These are phyloP conservation scores for Rotaria macrura DNA, from an alignment of 2,888 invertebrate genomes.

Conservation along the genomic window DNA sequence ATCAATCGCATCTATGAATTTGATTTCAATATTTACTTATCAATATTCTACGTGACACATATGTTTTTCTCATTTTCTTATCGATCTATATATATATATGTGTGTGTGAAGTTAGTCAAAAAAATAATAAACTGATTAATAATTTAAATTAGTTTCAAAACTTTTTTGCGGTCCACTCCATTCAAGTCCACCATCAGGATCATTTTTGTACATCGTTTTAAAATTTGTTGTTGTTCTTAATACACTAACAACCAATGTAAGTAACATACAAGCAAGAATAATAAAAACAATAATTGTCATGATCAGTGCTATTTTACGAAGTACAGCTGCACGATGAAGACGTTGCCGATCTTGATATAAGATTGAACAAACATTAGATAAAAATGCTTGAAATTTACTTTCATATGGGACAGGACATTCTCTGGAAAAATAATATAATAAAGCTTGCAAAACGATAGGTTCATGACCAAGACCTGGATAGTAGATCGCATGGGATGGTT, in stretches of 20 bases:
- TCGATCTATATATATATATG: not conserved
- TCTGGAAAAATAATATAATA: not conserved
- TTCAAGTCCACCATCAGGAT: not conserved
- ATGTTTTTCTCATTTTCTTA: not conserved
- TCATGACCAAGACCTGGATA: not conserved
- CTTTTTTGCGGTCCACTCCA: not conserved
- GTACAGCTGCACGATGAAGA: not conserved
- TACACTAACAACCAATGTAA: not conserved
- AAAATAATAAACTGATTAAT: not conserved
- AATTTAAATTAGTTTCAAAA: not conserved
- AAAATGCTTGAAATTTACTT: not conserved
- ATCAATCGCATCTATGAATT: not conserved
- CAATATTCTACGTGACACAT: too few species aligned
- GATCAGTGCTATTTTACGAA: not conserved
- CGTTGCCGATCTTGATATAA: not conserved
- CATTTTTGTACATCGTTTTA: not conserved
- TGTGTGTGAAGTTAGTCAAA: not conserved
- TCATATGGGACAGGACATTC: not conserved
- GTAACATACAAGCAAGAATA: not conserved
- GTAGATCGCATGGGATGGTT: not conserved
- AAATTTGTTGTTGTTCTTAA: not conserved
- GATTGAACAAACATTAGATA: not conserved
- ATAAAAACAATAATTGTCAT: not conserved
- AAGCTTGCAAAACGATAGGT: not conserved
- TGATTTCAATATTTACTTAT: not conserved